phyloP scores from a whole-genome alignment of 2,113 vertebrate species.

The Hemicordylus capensis region DNA sequence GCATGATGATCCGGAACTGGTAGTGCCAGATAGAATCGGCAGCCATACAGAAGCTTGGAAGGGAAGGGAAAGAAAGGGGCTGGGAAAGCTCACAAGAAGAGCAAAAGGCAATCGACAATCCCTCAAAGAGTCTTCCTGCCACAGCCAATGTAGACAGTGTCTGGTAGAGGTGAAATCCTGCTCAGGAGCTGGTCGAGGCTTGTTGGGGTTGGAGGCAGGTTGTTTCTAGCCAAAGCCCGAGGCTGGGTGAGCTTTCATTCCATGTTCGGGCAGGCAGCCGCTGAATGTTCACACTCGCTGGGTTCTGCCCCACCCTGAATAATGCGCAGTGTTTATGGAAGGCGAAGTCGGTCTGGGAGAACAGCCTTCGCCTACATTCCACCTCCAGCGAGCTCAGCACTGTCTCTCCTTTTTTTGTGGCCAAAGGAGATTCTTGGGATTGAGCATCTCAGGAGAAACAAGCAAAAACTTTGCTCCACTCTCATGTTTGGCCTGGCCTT shows the following conservation, averaged over 20 bases:
- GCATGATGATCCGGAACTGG: constrained; percentile 88
- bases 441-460: too few species aligned
- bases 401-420: neutral
- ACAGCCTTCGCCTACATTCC: neutral
- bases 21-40: constrained; percentile 87
- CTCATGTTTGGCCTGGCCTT: too few species aligned
- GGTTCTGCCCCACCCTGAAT: neutral
- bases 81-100: too few species aligned
- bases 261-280: constrained; percentile 11
- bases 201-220: neutral
- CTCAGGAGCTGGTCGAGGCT: neutral
- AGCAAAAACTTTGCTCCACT: neutral
- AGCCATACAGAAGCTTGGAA: neutral
- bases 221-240: rapidly evolving
- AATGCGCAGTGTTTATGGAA: neutral
- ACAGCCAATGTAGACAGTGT: neutral
- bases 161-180: neutral
- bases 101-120: too few species aligned
- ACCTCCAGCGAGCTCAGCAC: neutral
- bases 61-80: too few species aligned
- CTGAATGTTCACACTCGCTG: neutral
- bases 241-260: neutral
- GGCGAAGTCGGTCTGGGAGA: neutral
- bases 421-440: neutral
- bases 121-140: neutral